Conservation (phyloP, 2,113 vertebrate species). For the Hyla sarda region DNA sequence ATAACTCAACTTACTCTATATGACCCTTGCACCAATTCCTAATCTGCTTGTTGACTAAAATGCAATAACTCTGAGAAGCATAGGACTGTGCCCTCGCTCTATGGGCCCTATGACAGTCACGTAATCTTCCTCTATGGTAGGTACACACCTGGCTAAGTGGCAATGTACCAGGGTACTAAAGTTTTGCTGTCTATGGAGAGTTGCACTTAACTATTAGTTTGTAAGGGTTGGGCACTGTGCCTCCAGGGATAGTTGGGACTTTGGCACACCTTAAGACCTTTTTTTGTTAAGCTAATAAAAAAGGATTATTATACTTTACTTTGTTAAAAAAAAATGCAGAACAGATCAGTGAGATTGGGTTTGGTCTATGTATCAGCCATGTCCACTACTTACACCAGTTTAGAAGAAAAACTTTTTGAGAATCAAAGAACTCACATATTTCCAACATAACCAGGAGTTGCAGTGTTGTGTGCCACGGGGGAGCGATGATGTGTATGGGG, state of each 20-base stretch:
- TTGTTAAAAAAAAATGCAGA: not conserved
- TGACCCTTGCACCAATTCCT: no score
- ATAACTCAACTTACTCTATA: no score
- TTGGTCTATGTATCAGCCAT: not conserved
- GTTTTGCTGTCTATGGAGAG: not conserved
- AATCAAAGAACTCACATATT: not conserved
- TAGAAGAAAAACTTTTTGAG: not conserved
- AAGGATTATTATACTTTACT: not conserved
- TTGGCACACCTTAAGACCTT: not conserved
- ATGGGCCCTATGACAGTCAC: not conserved
- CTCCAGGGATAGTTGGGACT: not conserved
- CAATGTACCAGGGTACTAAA: not conserved
- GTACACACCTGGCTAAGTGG: not conserved
- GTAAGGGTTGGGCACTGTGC: not conserved
- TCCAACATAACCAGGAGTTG: not conserved
- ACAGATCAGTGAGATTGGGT: not conserved
- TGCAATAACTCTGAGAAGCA: no score
- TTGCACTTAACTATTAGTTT: not conserved
- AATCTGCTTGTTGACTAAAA: no score
- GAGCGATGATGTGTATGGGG: no score
- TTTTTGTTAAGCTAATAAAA: no score
- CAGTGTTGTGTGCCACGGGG: no score
- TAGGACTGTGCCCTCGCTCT: not conserved
- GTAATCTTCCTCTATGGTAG: no score
- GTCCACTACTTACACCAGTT: not conserved